A percentile compares a stretch with the other conserved stretches of the same genome.
phyloP scores from a whole-genome alignment of 1,140 invertebrate species.

The Cryptotermes secundus region DNA sequence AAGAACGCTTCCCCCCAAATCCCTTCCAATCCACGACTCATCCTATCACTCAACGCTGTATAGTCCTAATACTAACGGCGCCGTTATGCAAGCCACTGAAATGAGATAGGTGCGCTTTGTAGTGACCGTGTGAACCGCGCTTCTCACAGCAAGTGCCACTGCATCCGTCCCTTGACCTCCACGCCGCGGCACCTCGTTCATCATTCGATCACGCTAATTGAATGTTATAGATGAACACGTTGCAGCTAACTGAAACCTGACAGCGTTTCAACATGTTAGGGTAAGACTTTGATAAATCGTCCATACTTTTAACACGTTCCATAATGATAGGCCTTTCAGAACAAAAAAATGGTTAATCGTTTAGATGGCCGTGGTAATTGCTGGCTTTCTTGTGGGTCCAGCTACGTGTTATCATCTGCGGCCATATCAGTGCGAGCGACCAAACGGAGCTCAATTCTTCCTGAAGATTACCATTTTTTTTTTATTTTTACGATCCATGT shows the following conservation, averaged over 20 bases:
- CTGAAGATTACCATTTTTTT: too few relatives aligned
- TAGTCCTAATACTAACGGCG: too few relatives aligned
- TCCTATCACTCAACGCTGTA: too few relatives aligned
- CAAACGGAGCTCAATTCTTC: not conserved
- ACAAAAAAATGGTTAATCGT: not conserved
- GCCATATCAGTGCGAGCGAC: not conserved
- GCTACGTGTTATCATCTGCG: not conserved
- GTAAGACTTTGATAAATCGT: not conserved
- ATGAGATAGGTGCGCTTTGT: too few relatives aligned
- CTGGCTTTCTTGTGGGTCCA: not conserved
- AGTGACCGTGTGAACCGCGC: not conserved
- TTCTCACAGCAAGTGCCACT: not conserved
- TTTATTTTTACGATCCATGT: not conserved
- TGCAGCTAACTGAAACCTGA: not conserved
- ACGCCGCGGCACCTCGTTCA: not conserved
- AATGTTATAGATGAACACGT: slow-evolving; percentile 5
- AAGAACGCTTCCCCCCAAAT: too few relatives aligned
- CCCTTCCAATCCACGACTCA: too few relatives aligned
- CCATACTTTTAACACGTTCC: not conserved
- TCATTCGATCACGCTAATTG: not conserved
- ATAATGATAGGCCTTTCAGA: slow-evolving; percentile 3
- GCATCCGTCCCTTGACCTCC: not conserved
- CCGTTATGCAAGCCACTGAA: too few relatives aligned
- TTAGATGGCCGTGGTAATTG: not conserved
- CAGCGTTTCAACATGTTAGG: not conserved